Evolutionary conservation across 2,888 invertebrate species (phyloP).

Genomic region (Ornithoptera priamus): DNA sequence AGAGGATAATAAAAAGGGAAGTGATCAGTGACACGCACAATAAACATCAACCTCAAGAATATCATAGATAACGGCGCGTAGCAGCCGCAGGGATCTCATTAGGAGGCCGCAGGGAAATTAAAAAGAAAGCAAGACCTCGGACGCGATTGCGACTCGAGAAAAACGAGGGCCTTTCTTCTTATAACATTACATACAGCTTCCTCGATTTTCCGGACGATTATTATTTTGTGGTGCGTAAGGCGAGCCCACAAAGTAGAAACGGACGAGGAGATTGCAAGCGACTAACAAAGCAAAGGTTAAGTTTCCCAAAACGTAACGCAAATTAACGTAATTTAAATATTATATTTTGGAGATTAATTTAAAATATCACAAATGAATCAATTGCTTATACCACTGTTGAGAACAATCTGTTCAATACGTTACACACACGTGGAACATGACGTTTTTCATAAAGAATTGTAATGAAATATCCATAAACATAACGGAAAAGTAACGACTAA

Average conservation of each 20-base stretch:
- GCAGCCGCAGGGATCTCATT: conserved; percentile 76
- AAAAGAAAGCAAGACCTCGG: conserved; percentile 80
- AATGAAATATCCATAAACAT: background rate
- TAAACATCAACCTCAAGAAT: conserved; percentile 81
- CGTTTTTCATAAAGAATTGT: background rate
- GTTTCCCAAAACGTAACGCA: background rate
- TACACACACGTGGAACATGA: background rate
- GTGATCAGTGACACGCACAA: conserved; percentile 81
- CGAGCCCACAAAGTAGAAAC: conserved; percentile 69
- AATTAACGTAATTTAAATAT: background rate
- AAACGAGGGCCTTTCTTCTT: conserved; percentile 75
- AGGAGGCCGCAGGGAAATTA: conserved; percentile 81
- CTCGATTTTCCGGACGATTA: conserved; percentile 79
- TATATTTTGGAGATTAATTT: background rate
- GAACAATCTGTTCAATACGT: background rate
- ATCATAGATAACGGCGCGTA: conserved; percentile 78
- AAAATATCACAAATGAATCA: too few species aligned
- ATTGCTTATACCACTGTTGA: background rate
- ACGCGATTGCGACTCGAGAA: conserved; percentile 75
- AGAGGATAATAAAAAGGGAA: conserved; percentile 80
- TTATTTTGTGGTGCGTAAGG: conserved; percentile 80
- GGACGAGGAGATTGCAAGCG: conserved; percentile 48
- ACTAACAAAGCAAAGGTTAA: conserved; percentile 31
- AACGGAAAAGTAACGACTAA: conserved; percentile 57
- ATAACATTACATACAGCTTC: conserved; percentile 80